Percentiles rank a stretch among this genome's conserved stretches.
phyloP scores from a whole-genome alignment of 2,888 invertebrate species.

The Emmelina monodactyla region DNA sequence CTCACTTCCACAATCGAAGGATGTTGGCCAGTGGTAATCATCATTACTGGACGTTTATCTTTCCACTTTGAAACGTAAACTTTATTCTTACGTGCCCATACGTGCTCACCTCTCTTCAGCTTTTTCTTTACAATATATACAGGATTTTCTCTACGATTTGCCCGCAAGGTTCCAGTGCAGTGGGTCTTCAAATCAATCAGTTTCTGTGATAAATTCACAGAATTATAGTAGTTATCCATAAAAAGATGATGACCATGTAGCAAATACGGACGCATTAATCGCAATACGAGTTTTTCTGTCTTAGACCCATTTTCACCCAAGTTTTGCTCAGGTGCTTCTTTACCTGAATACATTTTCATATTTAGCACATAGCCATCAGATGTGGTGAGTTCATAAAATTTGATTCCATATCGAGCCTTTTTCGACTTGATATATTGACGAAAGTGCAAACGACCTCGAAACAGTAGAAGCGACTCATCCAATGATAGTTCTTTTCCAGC shows the following conservation, averaged over 20 bases:
- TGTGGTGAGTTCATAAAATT: constrained; percentile 21
- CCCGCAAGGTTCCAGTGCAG: constrained; percentile 16
- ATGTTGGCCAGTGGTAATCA: constrained; percentile 13
- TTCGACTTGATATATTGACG: constrained; percentile 20
- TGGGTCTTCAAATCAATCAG: constrained; percentile 16
- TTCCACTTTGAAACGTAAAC: constrained; percentile 16
- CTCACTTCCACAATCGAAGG: constrained; percentile 9
- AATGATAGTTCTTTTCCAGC: constrained; percentile 17
- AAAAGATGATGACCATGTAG: constrained; percentile 16
- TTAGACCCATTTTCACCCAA: too few species aligned
- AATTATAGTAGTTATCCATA: constrained; percentile 20
- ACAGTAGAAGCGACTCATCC: constrained; percentile 19
- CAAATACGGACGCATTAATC: constrained; percentile 16
- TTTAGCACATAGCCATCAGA: constrained; percentile 22
- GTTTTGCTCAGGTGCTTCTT: constrained; percentile 7
- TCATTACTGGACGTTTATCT: constrained; percentile 15
- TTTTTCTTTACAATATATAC: constrained; percentile 11
- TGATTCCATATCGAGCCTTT: constrained; percentile 22
- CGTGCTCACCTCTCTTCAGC: constrained; percentile 15
- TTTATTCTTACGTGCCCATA: constrained; percentile 14
- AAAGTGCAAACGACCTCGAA: constrained; percentile 19
- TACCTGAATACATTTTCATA: constrained; percentile 20
- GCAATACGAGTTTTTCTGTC: constrained; percentile 15
- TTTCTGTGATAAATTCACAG: constrained; percentile 14
- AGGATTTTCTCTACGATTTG: constrained; percentile 16